Base-by-base conservation (phyloP, 2,113 vertebrate genomes). In the Xyliphius kryptos region DNA sequence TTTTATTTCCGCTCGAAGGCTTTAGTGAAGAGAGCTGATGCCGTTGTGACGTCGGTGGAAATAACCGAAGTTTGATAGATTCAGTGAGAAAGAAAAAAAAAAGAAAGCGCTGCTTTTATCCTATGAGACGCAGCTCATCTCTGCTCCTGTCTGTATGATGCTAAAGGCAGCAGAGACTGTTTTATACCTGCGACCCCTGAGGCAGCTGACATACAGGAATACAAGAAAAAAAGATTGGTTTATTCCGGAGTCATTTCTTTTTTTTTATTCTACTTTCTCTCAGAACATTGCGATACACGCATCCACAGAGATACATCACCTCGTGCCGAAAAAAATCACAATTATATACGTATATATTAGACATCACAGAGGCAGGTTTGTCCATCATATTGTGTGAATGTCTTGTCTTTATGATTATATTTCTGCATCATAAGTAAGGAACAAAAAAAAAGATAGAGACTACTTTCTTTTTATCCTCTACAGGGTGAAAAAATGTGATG, bases 181-280 rank as follows among this genome's bases (percentile, higher is more conserved):
- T 86, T 86, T 88, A n/a, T 83, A 87, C 85, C 85, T 88, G 86
- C 81, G 78, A 81, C 80, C 78, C 83, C 85, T 26, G 70, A 80
- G 85, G 86, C 83, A 68, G 63, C 46, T 56, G 47, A 66, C 56
- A 51, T 58, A 57, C 64, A 74, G 69, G 75, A 22, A 55, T 49
- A 66, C 46, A 66, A 46, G 20, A 22, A 56, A 12, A 65, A 37
- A 57, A 40, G 46, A 16, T 46, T 57, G 32, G 32, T 47, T 66
- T 46, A 59, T 46, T 48, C 16, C 74, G 64, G 41, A 44, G 48
- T 49, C 51, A 49, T 61, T 57, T 7, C 12, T 26, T 14, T 20
- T 26, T 57, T 56, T 62, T 47, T 49, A 61, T 66, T 75, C 73
- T 77, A 76, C 76, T 78, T 82, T 77, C 79, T 81, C 78, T 36